Base-by-base conservation (phyloP, 1,140 invertebrate genomes). In the Dreissena rostriformis region DNA sequence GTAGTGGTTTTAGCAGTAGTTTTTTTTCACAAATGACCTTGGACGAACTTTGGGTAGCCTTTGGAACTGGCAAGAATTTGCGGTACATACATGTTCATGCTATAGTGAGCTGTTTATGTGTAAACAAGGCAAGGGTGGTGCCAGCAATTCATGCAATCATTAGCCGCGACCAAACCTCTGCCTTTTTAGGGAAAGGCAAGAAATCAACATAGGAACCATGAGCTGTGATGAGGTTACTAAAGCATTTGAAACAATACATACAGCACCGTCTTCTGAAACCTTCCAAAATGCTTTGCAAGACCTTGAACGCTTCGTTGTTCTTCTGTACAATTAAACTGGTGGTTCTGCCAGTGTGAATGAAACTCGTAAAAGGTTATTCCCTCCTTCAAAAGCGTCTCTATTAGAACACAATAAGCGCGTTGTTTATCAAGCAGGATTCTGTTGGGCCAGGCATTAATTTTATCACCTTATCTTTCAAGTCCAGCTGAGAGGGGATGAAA, bases 1-100 rank as follows among this genome's bases (percentile, higher is more conserved):
- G 57, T 85, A 8, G 72, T 82, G 19, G 51, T 67, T n/a, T n/a
- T n/a, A n/a, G n/a, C n/a, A n/a, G n/a, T 72, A 19, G 17, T 17
- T 24, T 5, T 55, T 15, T 39, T 10, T 8, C 29, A 26, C 26
- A 55, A 73, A 52, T 73, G 8, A 17, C 24, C 28, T 0, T 55
- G 7, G 22, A 24, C 22, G 57, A 85, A 5, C 19, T 79, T 15
- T 80, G 57, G 39, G 51, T 80, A 17, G 76, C 67, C 10, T 85
- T 80, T 80, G 76, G 67, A 7, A 66, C 19, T 26, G 83, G 83
- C 14, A 71, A 73, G 29, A 19, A 73, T 29, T 80, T 28, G 22
- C 55, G n/a, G 26, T 52, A 63, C 10, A 51, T 29, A 8, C 17
- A 26, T 29, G 66, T 79, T 10, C 80, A 67, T 73, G 28, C 53